Evolutionary conservation across 2,113 vertebrate genomes (phyloP).

Genomic region (Crocuta crocuta): DNA sequence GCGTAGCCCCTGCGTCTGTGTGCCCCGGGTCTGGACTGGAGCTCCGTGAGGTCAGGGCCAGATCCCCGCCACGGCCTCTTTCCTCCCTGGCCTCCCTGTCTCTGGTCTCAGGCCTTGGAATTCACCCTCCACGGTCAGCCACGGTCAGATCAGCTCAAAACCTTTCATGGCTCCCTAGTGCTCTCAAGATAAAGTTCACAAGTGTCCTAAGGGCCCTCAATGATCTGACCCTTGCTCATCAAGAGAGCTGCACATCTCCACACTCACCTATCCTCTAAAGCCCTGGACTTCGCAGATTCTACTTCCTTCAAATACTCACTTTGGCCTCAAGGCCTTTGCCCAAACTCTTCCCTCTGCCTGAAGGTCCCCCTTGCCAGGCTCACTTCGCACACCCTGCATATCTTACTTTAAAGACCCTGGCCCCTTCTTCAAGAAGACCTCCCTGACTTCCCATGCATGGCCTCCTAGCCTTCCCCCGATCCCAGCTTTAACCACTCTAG

Average conservation of each 20-base stretch:
- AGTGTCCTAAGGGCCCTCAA: not conserved
- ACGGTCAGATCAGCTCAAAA: not conserved
- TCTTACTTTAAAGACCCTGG: not conserved
- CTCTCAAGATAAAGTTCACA: not conserved
- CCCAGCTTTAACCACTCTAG: not conserved
- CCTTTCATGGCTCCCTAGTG: not conserved
- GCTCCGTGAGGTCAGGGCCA: conserved; percentile 13
- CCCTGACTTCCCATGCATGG: not conserved
- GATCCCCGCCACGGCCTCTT: not conserved
- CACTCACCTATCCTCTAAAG: not conserved
- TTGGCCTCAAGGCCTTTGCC: not conserved
- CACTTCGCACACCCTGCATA: not conserved
- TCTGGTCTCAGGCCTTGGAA: not conserved
- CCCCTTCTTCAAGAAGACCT: conserved; percentile 15
- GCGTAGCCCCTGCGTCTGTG: not conserved
- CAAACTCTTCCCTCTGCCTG: conserved; percentile 30
- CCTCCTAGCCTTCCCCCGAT: not conserved
- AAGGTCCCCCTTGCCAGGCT: not conserved
- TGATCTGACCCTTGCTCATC: not conserved
- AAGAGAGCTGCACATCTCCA: not conserved
- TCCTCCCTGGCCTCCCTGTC: not conserved
- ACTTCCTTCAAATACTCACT: not conserved
- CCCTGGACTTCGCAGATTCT: not conserved
- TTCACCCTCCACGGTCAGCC: not conserved
- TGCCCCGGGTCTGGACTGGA: not conserved